A percentile compares a stretch with the other conserved stretches of the same genome.
Conservation (phyloP, 2,888 invertebrate genomes). For the Oscheius sp. region DNA sequence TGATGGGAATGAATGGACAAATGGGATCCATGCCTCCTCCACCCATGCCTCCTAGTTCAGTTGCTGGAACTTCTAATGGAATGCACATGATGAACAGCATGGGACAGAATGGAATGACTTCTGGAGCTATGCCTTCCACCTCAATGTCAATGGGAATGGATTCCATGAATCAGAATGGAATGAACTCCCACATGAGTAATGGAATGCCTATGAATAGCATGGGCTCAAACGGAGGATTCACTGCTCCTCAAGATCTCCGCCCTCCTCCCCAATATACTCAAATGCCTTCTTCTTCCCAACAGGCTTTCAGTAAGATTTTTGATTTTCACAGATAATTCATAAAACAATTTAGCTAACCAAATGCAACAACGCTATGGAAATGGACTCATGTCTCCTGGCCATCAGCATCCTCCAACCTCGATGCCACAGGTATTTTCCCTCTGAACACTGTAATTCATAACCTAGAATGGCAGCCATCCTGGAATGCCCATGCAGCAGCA, state of each 20-base stretch:
- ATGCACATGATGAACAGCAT: conserved; percentile 3
- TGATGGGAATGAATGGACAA: neutral
- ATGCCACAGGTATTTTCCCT: conserved; percentile 13
- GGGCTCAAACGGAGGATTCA: neutral
- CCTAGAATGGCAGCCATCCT: conserved; percentile 20
- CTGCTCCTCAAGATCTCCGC: neutral
- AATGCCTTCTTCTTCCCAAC: conserved; percentile 10
- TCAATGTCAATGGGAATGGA: neutral
- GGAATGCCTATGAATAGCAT: conserved; percentile 3
- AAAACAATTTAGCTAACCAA: conserved; percentile 15
- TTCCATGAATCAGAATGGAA: conserved; percentile 7
- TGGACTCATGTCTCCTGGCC: conserved; percentile 7
- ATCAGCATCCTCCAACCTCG: conserved; percentile 5
- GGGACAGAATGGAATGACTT: conserved; percentile 3
- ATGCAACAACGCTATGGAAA: conserved; percentile 16
- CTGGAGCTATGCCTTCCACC: neutral
- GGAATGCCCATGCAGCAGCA: conserved; percentile 7
- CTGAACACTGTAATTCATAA: neutral
- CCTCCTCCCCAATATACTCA: conserved; percentile 17
- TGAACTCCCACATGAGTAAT: neutral
- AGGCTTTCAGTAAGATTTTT: neutral
- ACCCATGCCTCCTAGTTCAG: neutral
- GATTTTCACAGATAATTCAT: neutral
- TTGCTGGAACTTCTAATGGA: neutral
- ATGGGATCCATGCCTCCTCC: neutral